Base-by-base conservation (phyloP, 30 jellyfish, hydroid and myxozoan species). In the Rhopilema esculentum region DNA sequence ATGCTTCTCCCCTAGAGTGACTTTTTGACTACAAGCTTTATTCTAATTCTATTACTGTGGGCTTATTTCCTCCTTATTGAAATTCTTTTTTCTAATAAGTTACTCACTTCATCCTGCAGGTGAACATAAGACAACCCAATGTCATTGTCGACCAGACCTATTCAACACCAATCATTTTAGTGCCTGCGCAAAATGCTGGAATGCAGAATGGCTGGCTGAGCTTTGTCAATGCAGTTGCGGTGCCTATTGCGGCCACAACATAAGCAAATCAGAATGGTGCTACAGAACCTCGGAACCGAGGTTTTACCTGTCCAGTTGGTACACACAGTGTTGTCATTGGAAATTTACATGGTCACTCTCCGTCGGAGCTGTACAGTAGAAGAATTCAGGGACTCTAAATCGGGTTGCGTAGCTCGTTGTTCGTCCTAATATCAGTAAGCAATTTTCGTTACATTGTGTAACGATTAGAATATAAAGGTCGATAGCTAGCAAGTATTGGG, bases 161-260 rank as follows among this genome's bases (percentile, higher is more conserved):
- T 66, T 63, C 68, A 18, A 61, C 87, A 57, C 93, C 93, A 29
- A 69, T 84, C 74, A 72, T 84, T 15, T 74, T 84, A 1, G 80
- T 84, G 26, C 93, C 93, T 2, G 80, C 93, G 21, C 80, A 50
- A 84, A 32, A 73, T 70, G 51, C 65, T 17, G 83, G 76, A 22
- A 20, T 84, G 31, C 93, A 84, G 76, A 72, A 72, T 25, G 93
- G 93, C 31, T 84, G 93, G 93, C 31, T 84, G 32, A 84, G 75
- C 70, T 84, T 84, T 48, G 87, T 84, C 19, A 84, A 84, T 29
- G 87, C 93, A 27, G 72, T 84, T 16, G 93, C 93, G 28, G 82
- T 84, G 9, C 93, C 93, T 0, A 40, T 84, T 40, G 80, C 83
- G 25, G 74, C 82, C 27, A 22, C 87, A 33, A 63, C 80, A 25